A percentile compares a stretch with the other conserved stretches of the same genome.
Evolutionary conservation across 1,140 invertebrate species (phyloP).

Genomic region (Episyrphus balteatus): DNA sequence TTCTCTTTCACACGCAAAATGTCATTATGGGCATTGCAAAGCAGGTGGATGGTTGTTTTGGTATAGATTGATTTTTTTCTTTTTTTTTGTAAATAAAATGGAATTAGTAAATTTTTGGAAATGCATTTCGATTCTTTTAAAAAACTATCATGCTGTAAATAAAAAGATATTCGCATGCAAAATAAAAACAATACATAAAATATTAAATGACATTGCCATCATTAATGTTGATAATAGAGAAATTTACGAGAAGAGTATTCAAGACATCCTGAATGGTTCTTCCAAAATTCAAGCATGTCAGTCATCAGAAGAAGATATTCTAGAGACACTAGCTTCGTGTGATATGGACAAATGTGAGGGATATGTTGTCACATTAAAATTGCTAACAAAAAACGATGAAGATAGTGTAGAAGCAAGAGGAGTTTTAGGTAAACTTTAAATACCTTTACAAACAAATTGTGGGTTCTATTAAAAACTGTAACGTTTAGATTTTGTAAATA

Average conservation of each 20-base stretch:
- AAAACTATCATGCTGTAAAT: conserved; percentile 29
- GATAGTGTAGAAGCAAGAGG: conserved; percentile 17
- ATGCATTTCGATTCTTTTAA: conserved; percentile 21
- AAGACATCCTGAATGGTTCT: conserved; percentile 1
- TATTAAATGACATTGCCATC: neutral
- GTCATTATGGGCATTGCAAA: too few species aligned
- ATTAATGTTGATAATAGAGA: neutral
- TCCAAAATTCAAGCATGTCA: conserved; percentile 10
- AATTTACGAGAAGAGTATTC: neutral
- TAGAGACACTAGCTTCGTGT: neutral
- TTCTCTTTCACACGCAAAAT: too few species aligned
- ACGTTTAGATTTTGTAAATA: conserved; percentile 11
- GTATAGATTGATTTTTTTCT: too few species aligned
- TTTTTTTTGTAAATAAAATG: too few species aligned
- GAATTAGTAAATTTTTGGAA: conserved; percentile 16
- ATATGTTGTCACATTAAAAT: conserved; percentile 19
- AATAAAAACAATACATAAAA: conserved; percentile 1
- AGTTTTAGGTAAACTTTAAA: conserved; percentile 13
- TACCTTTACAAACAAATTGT: neutral
- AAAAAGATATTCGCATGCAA: conserved; percentile 28
- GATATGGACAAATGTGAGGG: conserved; percentile 8
- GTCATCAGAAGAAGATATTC: neutral
- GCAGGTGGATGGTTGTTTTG: too few species aligned
- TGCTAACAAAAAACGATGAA: conserved; percentile 21
- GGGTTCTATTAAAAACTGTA: neutral